Percentiles rank a stretch among this genome's conserved stretches.
These are phyloP conservation scores for Trachelipus rathkii DNA, from an alignment of 1,140 invertebrate genomes.

Conservation along the genomic window DNA sequence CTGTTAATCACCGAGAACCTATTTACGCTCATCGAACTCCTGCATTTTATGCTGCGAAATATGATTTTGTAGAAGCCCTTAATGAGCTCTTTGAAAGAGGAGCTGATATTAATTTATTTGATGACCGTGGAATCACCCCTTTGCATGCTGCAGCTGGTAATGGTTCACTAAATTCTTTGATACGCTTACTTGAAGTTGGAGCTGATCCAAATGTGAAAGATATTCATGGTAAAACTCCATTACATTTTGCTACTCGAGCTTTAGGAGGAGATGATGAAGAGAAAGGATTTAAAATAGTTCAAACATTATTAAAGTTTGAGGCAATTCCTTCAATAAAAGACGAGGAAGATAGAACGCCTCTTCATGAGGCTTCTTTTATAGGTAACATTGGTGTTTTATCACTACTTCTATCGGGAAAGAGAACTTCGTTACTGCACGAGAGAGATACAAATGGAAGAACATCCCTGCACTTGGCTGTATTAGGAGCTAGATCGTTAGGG, in stretches of 20 bases:
- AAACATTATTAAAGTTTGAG: slow-evolving; percentile 26
- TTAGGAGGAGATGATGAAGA: slow-evolving; percentile 14
- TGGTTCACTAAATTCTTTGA: slow-evolving; percentile 67
- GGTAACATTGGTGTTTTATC: slow-evolving; percentile 73
- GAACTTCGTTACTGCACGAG: slow-evolving; percentile 61
- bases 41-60: slow-evolving; percentile 70
- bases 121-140: slow-evolving; percentile 61
- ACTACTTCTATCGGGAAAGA: slow-evolving; percentile 56
- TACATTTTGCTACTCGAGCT: slow-evolving; percentile 49
- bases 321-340: slow-evolving; percentile 28
- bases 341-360: slow-evolving; percentile 62
- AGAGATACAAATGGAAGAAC: slow-evolving; percentile 72
- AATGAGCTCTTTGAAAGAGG: slow-evolving; percentile 65
- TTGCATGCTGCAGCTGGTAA: slow-evolving; percentile 75
- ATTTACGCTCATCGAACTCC: slow-evolving; percentile 55
- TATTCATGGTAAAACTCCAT: slow-evolving; percentile 62
- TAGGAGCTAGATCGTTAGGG: slow-evolving; percentile 59
- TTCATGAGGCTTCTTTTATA: slow-evolving; percentile 69
- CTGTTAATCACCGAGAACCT: slow-evolving; percentile 22
- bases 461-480: slow-evolving; percentile 66
- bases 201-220: slow-evolving; percentile 66
- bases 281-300: slow-evolving; percentile 23
- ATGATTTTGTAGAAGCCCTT: slow-evolving; percentile 64
- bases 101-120: slow-evolving; percentile 69
- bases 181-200: slow-evolving; percentile 64